Base-by-base conservation (phyloP, 1,140 invertebrate species). In the Phymastichus coffea region DNA sequence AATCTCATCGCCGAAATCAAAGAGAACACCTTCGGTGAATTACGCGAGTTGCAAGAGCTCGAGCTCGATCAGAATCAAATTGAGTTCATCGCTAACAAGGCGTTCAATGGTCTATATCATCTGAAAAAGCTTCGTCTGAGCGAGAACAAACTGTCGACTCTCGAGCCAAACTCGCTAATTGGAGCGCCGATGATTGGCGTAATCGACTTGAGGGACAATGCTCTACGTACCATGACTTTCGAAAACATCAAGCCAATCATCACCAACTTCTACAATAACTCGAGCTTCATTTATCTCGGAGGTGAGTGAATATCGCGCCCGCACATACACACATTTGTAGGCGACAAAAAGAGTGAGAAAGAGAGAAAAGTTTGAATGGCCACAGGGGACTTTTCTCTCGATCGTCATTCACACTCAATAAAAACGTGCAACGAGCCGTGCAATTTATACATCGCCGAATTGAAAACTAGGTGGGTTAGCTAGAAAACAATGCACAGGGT, bases 1-100 rank as follows among this genome's bases (percentile, higher is more conserved):
- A 92, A 92, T 71, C 75, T 81, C 49, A 82, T 92, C 55, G 83
- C 84, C 25, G 87, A 88, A 70, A 81, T 92, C 54, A 88, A 86
- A 1, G 87, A 90, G 25, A 82, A 84, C 38, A 87, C 85, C 3
- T 93, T 94, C 72, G 81, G 85, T 0, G 89, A 92, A 67, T 78
- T 92, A 69, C 85, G 74, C 69, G 85, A 86, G 75, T 67, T 93
- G 6, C 80, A 84, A 59, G 87, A 90, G 57, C 77, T 93, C 52
- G 80, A 89, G 38, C 73, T 93, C 58, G 88, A 87, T 60, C 84
- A 85, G 63, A 93, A 93, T 76, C 79, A 83, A 38, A 85, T 90
- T 46, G 75, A 82, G 70, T 83, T 83, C 63, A 85, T 93, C 49
- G 85, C 85, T 8, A 85, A 87, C 35, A 83, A 85, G 17, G 89